These are phyloP conservation scores for Drosophila neotestacea DNA, from an alignment of 2,888 invertebrate species.

Conservation along the genomic window DNA sequence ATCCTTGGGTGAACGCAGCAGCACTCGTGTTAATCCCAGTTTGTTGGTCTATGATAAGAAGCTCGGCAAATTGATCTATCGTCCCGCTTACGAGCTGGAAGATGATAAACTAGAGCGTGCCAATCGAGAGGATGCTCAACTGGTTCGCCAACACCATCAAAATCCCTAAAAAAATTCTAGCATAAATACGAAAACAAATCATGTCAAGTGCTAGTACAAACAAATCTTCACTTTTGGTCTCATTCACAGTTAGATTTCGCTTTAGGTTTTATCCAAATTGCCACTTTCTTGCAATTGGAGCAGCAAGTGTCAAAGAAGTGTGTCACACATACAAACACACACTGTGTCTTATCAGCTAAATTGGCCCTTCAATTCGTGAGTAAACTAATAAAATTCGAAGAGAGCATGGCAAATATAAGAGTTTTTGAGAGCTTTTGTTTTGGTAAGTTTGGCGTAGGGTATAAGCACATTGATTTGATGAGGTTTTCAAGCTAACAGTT, in stretches of 20 bases:
- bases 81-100: conserved; percentile 89
- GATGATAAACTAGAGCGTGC: conserved; percentile 72
- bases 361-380: conserved; percentile 6
- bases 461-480: conserved; percentile 2
- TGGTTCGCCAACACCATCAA: conserved; percentile 7
- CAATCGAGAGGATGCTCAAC: conserved; percentile 56
- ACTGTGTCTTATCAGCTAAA: conserved; percentile 31
- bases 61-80: conserved; percentile 86
- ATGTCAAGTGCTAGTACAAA: conserved; percentile 42
- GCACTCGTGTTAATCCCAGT: conserved; percentile 91
- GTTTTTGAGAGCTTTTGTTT: not conserved
- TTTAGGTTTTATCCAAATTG: conserved; percentile 6
- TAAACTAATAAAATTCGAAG: conserved; percentile 1
- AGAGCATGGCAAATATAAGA: conserved; percentile 9
- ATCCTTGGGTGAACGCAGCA: conserved; percentile 92
- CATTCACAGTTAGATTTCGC: conserved; percentile 7
- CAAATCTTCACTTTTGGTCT: not conserved
- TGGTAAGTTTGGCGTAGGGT: conserved; percentile 15
- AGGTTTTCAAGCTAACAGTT: not conserved
- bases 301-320: conserved; percentile 63
- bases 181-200: conserved; percentile 6
- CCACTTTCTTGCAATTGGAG: conserved; percentile 49
- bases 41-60: conserved; percentile 86
- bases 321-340: conserved; percentile 32
- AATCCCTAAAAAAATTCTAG: conserved; percentile 6